These are phyloP conservation scores for Oeneis ivallda DNA, from an alignment of 2,888 invertebrate genomes.

Conservation along the genomic window DNA sequence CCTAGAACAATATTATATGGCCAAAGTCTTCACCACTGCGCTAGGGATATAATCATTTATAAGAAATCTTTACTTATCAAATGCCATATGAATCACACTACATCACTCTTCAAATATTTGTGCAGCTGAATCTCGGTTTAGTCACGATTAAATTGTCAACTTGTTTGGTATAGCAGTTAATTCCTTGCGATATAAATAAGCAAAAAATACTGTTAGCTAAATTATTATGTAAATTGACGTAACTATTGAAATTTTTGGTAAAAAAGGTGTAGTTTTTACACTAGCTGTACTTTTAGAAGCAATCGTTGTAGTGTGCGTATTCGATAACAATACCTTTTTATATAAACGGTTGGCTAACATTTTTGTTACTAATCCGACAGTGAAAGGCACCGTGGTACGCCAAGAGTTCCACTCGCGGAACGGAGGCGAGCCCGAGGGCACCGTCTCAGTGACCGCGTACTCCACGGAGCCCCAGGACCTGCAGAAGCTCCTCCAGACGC, in stretches of 20 bases:
- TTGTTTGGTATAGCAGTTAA: neutral
- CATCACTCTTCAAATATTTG: slow-evolving; percentile 29
- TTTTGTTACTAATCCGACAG: slow-evolving; percentile 59
- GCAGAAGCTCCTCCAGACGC: slow-evolving; percentile 62
- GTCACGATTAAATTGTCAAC: slow-evolving; percentile 3
- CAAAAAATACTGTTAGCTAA: neutral
- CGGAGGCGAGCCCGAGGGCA: slow-evolving; percentile 85
- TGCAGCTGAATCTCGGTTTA: slow-evolving; percentile 20
- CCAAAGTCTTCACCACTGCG: neutral
- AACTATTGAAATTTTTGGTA: neutral
- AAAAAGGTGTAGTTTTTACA: neutral
- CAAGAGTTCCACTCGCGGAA: slow-evolving; percentile 86
- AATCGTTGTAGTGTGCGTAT: slow-evolving; percentile 12
- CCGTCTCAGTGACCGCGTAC: slow-evolving; percentile 86
- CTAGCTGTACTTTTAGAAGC: neutral
- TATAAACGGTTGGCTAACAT: slow-evolving; percentile 41
- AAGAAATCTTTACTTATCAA: neutral
- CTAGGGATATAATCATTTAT: neutral
- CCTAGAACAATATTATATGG: no score
- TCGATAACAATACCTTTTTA: slow-evolving; percentile 41
- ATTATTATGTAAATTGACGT: neutral
- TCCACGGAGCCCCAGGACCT: slow-evolving; percentile 84
- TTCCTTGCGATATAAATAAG: neutral
- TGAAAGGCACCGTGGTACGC: slow-evolving; percentile 87
- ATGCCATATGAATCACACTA: slow-evolving; percentile 3